A percentile compares a stretch with the other conserved stretches of the same genome.
Evolutionary conservation across 2,888 invertebrate species (phyloP).

Genomic region (Ochropleura leucogaster): DNA sequence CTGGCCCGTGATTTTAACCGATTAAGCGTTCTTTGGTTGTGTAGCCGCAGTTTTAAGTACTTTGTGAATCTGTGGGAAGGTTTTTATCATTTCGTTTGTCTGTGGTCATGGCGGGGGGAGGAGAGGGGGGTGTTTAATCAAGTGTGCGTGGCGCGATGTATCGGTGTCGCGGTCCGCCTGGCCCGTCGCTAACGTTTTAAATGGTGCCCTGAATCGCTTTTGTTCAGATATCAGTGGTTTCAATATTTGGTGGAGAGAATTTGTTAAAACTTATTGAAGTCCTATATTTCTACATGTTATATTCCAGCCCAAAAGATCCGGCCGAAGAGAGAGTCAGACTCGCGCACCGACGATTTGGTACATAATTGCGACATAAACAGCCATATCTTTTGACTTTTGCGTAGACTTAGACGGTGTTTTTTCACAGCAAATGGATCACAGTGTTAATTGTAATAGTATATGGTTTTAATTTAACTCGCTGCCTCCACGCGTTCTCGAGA

Average conservation of each 20-base stretch:
- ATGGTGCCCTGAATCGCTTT: slow-evolving; percentile 47
- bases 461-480: too few relatives aligned
- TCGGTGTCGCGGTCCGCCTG: slow-evolving; percentile 46
- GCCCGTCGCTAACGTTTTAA: slow-evolving; percentile 47
- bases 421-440: too few relatives aligned
- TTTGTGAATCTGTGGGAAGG: slow-evolving; percentile 39
- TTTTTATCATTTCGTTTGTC: slow-evolving; percentile 39
- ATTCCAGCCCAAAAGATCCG: too few relatives aligned
- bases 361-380: too few relatives aligned
- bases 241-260: not conserved
- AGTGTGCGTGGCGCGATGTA: slow-evolving; percentile 52
- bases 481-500: too few relatives aligned
- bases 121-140: slow-evolving; percentile 50
- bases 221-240: slow-evolving; percentile 35
- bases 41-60: slow-evolving; percentile 47
- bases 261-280: not conserved
- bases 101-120: slow-evolving; percentile 37
- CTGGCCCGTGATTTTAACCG: slow-evolving; percentile 71
- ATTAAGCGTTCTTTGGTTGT: slow-evolving; percentile 61
- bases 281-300: not conserved
- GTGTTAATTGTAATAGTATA: too few relatives aligned
- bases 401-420: too few relatives aligned
- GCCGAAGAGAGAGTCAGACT: too few relatives aligned
- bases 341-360: too few relatives aligned
- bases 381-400: too few relatives aligned